These are phyloP conservation scores for Pristionchus maxplancki DNA, from an alignment of 2,888 invertebrate species.

Conservation along the genomic window DNA sequence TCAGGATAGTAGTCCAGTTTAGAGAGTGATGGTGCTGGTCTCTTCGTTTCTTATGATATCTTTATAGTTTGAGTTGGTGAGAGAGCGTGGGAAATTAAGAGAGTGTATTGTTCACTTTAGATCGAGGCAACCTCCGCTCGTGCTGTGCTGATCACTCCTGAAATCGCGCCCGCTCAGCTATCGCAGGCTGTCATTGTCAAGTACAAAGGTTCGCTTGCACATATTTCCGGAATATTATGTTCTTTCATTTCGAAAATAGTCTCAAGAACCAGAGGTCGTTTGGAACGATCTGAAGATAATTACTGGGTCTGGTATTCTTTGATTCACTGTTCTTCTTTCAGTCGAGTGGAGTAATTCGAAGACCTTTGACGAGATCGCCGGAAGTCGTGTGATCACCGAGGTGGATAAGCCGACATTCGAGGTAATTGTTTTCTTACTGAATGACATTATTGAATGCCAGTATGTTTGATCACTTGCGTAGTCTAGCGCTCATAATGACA, in stretches of 20 bases:
- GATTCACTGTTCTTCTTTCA: neutral
- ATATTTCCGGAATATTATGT: too few species aligned
- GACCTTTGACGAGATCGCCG: constrained; percentile 77
- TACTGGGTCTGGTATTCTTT: neutral
- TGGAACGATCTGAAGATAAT: neutral
- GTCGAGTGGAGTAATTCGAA: constrained; percentile 37
- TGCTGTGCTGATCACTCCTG: constrained; percentile 38
- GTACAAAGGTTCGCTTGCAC: constrained; percentile 63
- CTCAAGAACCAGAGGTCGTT: neutral
- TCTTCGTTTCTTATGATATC: neutral
- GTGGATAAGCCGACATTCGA: constrained; percentile 79
- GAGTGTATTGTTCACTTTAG: constrained; percentile 24
- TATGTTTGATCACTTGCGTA: too few species aligned
- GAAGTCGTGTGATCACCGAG: constrained; percentile 86
- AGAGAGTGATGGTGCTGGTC: neutral
- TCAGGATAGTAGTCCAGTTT: constrained; percentile 7
- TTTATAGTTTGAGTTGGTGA: neutral
- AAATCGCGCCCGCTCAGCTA: constrained; percentile 51
- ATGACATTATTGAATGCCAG: too few species aligned
- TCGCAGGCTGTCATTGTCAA: constrained; percentile 57
- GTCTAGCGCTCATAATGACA: too few species aligned
- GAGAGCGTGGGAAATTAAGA: neutral
- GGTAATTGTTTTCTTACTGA: constrained; percentile 16
- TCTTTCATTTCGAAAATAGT: too few species aligned
- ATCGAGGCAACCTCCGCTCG: constrained; percentile 45